Base-by-base conservation (phyloP, 53 echinoderm and acorn worm species). In the Echinarachnius parma region DNA sequence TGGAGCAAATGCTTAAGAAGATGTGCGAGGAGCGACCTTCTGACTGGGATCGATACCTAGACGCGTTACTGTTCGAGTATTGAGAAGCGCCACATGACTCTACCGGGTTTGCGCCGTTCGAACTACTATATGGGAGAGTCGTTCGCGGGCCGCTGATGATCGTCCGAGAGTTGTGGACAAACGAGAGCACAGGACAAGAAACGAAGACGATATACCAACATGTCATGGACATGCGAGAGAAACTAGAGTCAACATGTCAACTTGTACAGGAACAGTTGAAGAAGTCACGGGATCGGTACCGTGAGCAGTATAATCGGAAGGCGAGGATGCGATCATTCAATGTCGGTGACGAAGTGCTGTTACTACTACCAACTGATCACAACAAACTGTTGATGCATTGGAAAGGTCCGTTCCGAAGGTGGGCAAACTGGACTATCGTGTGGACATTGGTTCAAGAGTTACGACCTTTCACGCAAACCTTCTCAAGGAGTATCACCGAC, bases 361-460 rank as follows among this genome's bases (percentile, higher is more conserved):
- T 85, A 18, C 53, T 80, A 2, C 74, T 80, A 42, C 80, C 85
- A 0, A 85, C 75, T 10, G 80, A 85, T 34, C 63, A 49, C 19
- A 86, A 86, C 29, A 86, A 86, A 25, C 59, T 86, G 4, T 14
- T 86, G 23, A 75, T 80, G 21, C 76, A 86, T 35, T 86, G 86
- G 80, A 86, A 86, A 21, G 80, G 80, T 3, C 86, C 80, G 14
- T 86, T 86, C 24, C 65, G 37, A 76, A 60, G 33, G 28, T 66
- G 2, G 77, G 67, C 25, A 77, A 48, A 2, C 47, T 83, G 20
- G 77, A 83, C 46, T 77, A 83, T 31, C 77, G 77, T 0, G 37
- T 83, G 13, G 83, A 83, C 45, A 37, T 75, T 28, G 77, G 77
- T 26, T 45, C 58, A 25, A 58, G 66, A 31, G 36, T 46, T 8